phyloP scores from a whole-genome alignment of 1,140 invertebrate genomes.

The Drosophila lowei region DNA sequence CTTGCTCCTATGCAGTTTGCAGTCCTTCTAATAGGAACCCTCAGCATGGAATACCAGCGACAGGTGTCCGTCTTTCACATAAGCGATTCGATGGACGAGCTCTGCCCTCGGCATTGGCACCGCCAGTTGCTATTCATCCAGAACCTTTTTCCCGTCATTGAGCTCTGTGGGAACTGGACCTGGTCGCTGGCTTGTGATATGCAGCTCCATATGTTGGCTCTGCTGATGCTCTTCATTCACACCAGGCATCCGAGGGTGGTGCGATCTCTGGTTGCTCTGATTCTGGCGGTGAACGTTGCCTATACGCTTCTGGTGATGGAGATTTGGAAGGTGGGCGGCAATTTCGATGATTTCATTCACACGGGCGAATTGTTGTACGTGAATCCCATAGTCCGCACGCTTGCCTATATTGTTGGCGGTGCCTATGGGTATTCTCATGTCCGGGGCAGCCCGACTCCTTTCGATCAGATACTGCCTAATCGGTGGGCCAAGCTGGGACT shows the following conservation, averaged over 20 bases:
- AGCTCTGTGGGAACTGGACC: slow-evolving; percentile 89
- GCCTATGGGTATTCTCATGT: slow-evolving; percentile 30
- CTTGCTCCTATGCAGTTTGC: slow-evolving; percentile 38
- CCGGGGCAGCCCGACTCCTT: slow-evolving; percentile 1
- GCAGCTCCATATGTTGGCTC: slow-evolving; percentile 87
- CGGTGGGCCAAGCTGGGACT: slow-evolving; percentile 1
- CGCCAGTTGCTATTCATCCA: slow-evolving; percentile 86
- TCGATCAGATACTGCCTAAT: background rate
- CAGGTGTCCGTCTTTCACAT: slow-evolving; percentile 83
- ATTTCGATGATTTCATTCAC: slow-evolving; percentile 16
- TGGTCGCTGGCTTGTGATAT: slow-evolving; percentile 93
- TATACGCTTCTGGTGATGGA: slow-evolving; percentile 12
- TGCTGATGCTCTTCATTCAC: slow-evolving; percentile 84
- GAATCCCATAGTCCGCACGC: slow-evolving; percentile 15
- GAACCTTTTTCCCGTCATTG: slow-evolving; percentile 84
- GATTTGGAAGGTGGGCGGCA: background rate
- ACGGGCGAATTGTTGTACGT: slow-evolving; percentile 25
- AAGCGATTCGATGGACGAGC: slow-evolving; percentile 81
- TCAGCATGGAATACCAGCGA: slow-evolving; percentile 24
- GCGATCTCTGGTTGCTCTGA: background rate
- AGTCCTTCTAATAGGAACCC: slow-evolving; percentile 3
- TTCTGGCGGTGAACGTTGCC: background rate
- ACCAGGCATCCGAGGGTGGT: slow-evolving; percentile 42
- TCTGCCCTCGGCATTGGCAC: slow-evolving; percentile 85
- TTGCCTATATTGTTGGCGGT: slow-evolving; percentile 35